Base-by-base conservation (phyloP, 1,140 invertebrate species). In the Hylaeus volcanicus region DNA sequence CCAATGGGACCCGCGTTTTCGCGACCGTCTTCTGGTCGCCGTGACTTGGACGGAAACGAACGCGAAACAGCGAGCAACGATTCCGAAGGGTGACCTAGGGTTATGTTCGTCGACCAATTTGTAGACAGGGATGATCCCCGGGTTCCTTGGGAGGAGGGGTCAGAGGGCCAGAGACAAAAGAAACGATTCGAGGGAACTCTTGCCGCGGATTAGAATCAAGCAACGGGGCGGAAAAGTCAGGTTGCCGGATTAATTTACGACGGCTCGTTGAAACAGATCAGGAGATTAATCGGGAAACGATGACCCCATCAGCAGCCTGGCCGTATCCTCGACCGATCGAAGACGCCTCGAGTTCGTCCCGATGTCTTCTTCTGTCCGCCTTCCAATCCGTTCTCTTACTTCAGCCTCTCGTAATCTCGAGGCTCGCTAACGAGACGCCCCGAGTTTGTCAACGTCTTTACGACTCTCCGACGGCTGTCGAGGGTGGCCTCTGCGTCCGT, bases 221-320 rank as follows among this genome's bases (percentile, higher is more conserved):
- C 83, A 78, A 58, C 81, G 68, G 70, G 68, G 83, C 64, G 81
- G 82, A 88, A 79, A 76, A 86, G 84, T 83, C 86, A 81, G 81
- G 68, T 76, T 78, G 84, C 72, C 70, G 6, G 88, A 90, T 89
- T 90, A 90, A 90, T 89, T 90, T 89, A 81, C 82, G 84, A 78
- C 60, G 69, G 71, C 60, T 88, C 86, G 82, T 81, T 74, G 84
- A 89, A 89, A 89, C 87, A 85, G 87, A 89, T 89, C 82, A 58
- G 69, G 61, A 88, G 83, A 88, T 86, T 88, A 85, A 88, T 88
- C 86, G 88, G 66, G 78, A 45, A 76, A 84, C 81, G 77, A 87
- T 83, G 83, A 86, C 77, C 79, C 48, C 83, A 53, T 61, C 63
- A 60, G 39, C 71, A 48, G 48, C 26, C 26, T 26, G 26, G 48